Evolutionary conservation across 2,888 invertebrate species (phyloP), one percentile per base, ranked within the genome.

Genomic region (Sussaba pulchella): DNA sequence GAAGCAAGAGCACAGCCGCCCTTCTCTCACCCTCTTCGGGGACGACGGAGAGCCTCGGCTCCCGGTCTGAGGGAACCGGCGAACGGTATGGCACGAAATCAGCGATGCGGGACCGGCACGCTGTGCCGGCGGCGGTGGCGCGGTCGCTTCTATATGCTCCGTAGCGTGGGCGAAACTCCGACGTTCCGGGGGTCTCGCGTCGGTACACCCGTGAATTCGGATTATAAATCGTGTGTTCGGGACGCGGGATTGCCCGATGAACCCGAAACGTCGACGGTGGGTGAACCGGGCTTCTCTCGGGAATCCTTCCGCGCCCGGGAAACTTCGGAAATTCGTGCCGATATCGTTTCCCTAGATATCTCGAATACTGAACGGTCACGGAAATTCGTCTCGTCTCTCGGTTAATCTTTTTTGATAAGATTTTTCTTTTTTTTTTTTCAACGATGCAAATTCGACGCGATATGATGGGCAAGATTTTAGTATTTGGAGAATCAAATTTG

Each of bases 91-190:
- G 85, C 86, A 84, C 86, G 87, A 83, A 85, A 79, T 78, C 86
- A 88, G 72, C 89, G 86, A 77, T 88, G 87, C 89, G 87, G 84
- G 84, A 84, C 89, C 82, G 73, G 67, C 73, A 43, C 79, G 74
- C 69, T 75, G 74, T 43, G 57, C 61, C 52, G 61, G 45, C 36
- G 50, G 31, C 36, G n/a, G 66, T 52, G 21, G 50, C 66, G 66
- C 50, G 41, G 61, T 63, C 12, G 61, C 61, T n/a, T 63, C 43
- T 70, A 63, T 24, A 36, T n/a, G n/a, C 47, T 45, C 24, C 14
- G 41, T 75, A 71, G 54, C 50, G 50, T 43, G 73, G 19, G 47
- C 71, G 66, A 50, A 75, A 75, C 71, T 17, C 26, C n/a, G n/a
- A 31, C 69, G 63, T 61, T 63, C 36, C 57, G 41, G 79, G 64